phyloP scores from a whole-genome alignment of 2,888 invertebrate genomes.

The Stomorhina lunata region DNA sequence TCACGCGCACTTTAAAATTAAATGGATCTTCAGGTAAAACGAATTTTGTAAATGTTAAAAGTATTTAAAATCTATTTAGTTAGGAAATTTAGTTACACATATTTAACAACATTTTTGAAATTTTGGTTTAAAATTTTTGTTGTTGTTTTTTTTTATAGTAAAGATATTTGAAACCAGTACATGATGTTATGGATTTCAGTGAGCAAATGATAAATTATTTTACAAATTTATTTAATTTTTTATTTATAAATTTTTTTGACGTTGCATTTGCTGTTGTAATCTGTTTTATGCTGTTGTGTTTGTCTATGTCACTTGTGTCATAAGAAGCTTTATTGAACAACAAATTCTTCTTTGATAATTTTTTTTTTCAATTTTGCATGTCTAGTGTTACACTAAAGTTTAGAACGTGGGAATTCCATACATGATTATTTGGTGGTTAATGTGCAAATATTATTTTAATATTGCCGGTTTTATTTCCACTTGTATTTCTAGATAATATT shows the following conservation, averaged over 20 bases:
- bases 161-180: neutral
- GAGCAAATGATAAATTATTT: neutral
- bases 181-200: neutral
- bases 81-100: too few relatives aligned
- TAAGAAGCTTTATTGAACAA: constrained; percentile 36
- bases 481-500: neutral
- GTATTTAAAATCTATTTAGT: too few relatives aligned
- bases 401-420: constrained; percentile 63
- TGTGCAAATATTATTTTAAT: constrained; percentile 42
- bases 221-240: neutral
- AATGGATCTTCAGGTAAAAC: constrained; percentile 38
- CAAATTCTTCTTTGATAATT: constrained; percentile 12
- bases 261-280: constrained; percentile 17
- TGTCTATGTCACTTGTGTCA: constrained; percentile 16
- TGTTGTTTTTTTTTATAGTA: neutral
- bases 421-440: constrained; percentile 43
- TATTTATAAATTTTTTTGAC: neutral
- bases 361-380: constrained; percentile 21
- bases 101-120: neutral
- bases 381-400: constrained; percentile 52
- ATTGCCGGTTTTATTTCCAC: constrained; percentile 3
- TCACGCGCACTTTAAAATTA: neutral
- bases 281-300: neutral
- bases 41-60: constrained; percentile 35
- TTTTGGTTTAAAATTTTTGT: neutral